phyloP scores from a whole-genome alignment of 2,113 vertebrate species.

The Pachycephala philippinensis region DNA sequence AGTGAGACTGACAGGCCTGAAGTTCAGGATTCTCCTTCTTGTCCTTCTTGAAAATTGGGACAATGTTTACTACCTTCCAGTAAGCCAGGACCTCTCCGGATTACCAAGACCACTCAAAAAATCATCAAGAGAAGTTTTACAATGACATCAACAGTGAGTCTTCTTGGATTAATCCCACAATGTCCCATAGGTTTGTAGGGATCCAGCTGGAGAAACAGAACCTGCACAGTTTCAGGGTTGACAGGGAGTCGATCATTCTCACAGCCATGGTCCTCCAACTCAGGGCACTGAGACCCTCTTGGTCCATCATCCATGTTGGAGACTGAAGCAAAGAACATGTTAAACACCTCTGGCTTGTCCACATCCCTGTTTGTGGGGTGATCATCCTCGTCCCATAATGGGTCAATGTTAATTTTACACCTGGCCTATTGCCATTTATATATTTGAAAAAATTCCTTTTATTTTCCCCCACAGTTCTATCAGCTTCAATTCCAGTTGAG shows the following conservation, averaged over 20 bases:
- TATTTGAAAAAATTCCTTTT: neutral
- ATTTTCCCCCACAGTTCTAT: neutral
- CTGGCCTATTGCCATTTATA: neutral
- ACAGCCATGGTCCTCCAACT: neutral
- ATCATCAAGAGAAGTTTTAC: neutral
- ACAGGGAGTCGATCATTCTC: neutral
- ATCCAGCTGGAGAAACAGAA: neutral
- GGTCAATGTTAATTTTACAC: neutral
- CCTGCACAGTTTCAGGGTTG: neutral
- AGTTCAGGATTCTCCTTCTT: too few relatives aligned
- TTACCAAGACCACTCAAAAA: neutral
- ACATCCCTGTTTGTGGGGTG: neutral
- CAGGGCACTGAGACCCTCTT: neutral
- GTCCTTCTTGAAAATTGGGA: too few relatives aligned
- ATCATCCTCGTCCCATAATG: neutral
- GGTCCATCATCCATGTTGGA: neutral
- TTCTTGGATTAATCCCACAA: neutral
- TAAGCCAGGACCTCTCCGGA: accelerated
- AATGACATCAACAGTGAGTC: neutral
- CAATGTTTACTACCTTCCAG: too few relatives aligned
- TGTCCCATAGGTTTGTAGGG: neutral
- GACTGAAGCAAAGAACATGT: neutral
- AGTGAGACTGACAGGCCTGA: too few relatives aligned
- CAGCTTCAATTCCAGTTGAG: neutral
- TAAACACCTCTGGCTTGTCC: neutral